phyloP scores from a whole-genome alignment of 1,140 invertebrate genomes.

The Drosophila virilis region DNA sequence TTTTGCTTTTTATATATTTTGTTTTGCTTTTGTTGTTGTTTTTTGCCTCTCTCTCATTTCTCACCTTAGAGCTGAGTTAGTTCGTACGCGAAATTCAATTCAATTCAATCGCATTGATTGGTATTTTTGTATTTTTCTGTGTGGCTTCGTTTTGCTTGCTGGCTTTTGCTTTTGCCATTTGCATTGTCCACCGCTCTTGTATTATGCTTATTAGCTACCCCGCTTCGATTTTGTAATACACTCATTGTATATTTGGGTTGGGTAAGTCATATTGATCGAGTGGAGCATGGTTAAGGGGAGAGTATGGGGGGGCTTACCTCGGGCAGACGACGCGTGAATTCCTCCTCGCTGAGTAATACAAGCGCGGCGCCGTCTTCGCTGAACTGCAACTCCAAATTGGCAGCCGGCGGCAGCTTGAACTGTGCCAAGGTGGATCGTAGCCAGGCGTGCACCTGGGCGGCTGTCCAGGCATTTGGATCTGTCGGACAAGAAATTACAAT shows the following conservation, averaged over 20 bases:
- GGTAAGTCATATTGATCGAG: constrained; percentile 39
- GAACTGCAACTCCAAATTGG: constrained; percentile 89
- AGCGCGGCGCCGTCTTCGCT: constrained; percentile 89
- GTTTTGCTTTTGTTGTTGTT: constrained; percentile 44
- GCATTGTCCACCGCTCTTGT: constrained; percentile 53
- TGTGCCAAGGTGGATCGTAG: constrained; percentile 93
- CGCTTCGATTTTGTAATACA: constrained; percentile 69
- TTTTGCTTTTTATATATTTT: constrained; percentile 40
- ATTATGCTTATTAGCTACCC: constrained; percentile 56
- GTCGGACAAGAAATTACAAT: constrained; percentile 45
- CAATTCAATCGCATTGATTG: constrained; percentile 68
- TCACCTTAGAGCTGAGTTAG: constrained; percentile 24
- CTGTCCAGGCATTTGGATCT: constrained; percentile 95
- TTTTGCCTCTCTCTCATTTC: constrained; percentile 21
- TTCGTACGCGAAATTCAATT: constrained; percentile 78
- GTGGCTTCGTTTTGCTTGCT: constrained; percentile 40
- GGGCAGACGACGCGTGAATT: constrained; percentile 92
- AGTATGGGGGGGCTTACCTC: constrained; percentile 86
- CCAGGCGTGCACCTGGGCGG: constrained; percentile 93
- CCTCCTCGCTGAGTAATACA: constrained; percentile 91
- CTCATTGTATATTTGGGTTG: constrained; percentile 51
- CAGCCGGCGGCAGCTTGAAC: constrained; percentile 89
- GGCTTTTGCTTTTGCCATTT: constrained; percentile 53
- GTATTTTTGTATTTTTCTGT: constrained; percentile 30
- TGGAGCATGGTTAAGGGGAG: neutral